Evolutionary conservation across 1,140 invertebrate species (phyloP).

Genomic region (Gryllus bimaculatus): DNA sequence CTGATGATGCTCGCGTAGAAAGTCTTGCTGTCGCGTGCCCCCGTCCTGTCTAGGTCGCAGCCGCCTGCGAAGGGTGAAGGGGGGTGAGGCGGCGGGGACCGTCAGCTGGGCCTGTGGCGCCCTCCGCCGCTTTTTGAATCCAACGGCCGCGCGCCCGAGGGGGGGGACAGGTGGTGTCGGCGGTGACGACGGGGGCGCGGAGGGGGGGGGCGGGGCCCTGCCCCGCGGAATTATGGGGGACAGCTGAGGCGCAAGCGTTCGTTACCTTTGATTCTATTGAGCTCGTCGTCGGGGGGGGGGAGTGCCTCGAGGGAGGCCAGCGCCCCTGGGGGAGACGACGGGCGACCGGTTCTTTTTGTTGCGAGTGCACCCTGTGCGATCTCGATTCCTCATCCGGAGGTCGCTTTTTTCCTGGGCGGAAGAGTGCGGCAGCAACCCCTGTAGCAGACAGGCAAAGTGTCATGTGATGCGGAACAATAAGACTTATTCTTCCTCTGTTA

Average conservation of each 20-base stretch:
- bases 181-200: neutral
- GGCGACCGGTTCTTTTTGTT: neutral
- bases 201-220: no score
- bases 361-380: neutral
- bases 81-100: no score
- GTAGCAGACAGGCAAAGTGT: neutral
- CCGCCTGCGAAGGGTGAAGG: no score
- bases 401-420: neutral
- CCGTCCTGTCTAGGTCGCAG: no score
- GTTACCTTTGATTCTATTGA: constrained; percentile 1
- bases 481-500: no score
- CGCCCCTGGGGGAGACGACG: no score
- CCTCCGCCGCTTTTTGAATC: neutral
- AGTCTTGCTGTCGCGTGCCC: no score
- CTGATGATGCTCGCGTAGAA: no score
- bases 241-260: neutral
- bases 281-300: neutral
- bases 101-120: no score
- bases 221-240: neutral
- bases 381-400: neutral
- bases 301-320: neutral
- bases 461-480: no score
- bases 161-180: neutral
- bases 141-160: neutral
- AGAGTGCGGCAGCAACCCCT: neutral